Base-by-base conservation (phyloP, 1,140 invertebrate genomes). In the Lanistes nyassanus region DNA sequence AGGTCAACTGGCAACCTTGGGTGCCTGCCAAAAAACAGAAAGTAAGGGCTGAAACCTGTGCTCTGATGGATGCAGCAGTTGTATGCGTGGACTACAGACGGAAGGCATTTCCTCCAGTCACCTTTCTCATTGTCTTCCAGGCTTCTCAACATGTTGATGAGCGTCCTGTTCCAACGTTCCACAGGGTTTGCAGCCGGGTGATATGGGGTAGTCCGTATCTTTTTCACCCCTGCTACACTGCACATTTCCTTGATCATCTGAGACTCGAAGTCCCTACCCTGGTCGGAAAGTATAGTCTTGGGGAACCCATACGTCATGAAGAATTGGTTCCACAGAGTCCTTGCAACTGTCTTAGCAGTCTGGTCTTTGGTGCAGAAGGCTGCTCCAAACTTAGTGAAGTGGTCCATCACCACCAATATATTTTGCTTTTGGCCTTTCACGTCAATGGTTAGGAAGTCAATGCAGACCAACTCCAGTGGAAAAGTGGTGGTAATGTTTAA, bases 191-290 rank as follows among this genome's bases (percentile, higher is more conserved):
- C 77, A 34, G 31, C 26, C 7, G 72, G 67, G 60, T 81, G 71
- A 51, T 77, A 81, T 9, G 80, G 76, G 6, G 75, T 79, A 11
- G 80, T 81, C 9, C 77, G n/a, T 23, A n/a, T 67, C 62, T 72
- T 76, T 62, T 53, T 67, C 7, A 67, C 51, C 37, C 39, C 23
- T 21, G 39, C 39, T 36, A 67, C 11, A 7, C 11, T 3, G 37
- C 65, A 67, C 65, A 67, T 19, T 6, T 39, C 34, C 11, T 39
- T 6, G 36, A 67, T 67, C 5, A 67, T 23, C 9, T 36, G 7
- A n/a, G 37, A 31, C 42, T 76, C 73, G 39, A 78, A 81, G n/a
- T 74, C 66, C 16, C 16, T 23, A 11, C 77, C 70, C n/a, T n/a
- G n/a, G n/a, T n/a, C n/a, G n/a, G n/a, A n/a, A n/a, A n/a, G n/a